Conservation (phyloP, 2,113 vertebrate genomes). For the Nannospalax galili region DNA sequence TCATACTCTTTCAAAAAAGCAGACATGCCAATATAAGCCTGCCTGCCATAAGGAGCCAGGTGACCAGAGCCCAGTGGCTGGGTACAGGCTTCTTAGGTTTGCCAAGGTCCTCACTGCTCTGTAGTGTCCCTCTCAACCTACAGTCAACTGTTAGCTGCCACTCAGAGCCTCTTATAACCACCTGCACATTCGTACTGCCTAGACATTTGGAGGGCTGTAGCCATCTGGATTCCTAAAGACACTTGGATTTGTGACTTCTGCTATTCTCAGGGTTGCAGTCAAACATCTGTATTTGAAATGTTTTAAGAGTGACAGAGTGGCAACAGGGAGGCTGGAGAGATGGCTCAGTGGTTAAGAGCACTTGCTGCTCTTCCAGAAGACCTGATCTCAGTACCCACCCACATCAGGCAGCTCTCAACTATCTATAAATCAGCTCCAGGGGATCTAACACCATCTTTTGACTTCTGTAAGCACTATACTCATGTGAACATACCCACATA, state of each 20-base stretch:
- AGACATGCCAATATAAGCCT: not conserved
- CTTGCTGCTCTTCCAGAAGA: no score
- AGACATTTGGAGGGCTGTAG: not conserved
- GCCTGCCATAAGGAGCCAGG: not conserved
- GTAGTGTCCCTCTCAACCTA: not conserved
- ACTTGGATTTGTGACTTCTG: not conserved
- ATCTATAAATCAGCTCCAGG: no score
- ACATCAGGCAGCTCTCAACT: no score
- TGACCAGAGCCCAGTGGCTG: not conserved
- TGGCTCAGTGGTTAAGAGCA: no score
- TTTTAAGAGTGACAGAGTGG: not conserved
- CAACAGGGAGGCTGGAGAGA: no score
- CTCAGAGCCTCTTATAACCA: not conserved
- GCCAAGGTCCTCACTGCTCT: not conserved
- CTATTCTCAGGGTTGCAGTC: not conserved
- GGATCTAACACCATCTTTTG: no score
- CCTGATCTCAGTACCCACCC: no score
- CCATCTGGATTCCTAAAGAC: not conserved
- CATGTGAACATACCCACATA: no score
- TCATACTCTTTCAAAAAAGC: not conserved
- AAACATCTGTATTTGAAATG: not conserved
- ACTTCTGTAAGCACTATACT: no score
- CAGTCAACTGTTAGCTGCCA: fast-evolving
- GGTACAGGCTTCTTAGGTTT: not conserved
- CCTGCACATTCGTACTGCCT: not conserved